Conservation (phyloP, 2,113 vertebrate species). For the Oryzias javanicus region DNA sequence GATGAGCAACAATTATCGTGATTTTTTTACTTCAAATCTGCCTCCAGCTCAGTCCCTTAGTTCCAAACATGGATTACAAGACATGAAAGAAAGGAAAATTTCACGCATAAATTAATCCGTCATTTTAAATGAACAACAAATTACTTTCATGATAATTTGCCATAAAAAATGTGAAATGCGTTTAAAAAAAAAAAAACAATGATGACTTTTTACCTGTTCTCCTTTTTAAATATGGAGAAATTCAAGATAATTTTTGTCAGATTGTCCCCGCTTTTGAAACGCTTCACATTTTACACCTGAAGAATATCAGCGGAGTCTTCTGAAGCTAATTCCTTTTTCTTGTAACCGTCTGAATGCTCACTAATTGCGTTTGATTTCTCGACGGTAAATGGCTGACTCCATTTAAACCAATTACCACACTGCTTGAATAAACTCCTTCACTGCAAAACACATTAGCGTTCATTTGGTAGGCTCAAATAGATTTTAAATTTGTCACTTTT, state of each 20-base stretch:
- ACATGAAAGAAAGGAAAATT: too few species aligned
- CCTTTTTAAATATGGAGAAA: background rate
- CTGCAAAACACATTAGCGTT: slow-evolving; percentile 15
- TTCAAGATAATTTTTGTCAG: background rate
- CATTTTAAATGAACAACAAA: too few species aligned
- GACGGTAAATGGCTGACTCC: slow-evolving; percentile 15
- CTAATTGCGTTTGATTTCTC: slow-evolving; percentile 26
- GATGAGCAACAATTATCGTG: too few species aligned
- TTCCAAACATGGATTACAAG: too few species aligned
- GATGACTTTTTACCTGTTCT: too few species aligned
- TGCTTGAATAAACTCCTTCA: slow-evolving; percentile 26
- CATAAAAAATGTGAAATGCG: too few species aligned
- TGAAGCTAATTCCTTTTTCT: slow-evolving; percentile 23
- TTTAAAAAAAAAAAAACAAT: too few species aligned
- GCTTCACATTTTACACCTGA: slow-evolving; percentile 11
- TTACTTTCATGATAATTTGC: too few species aligned
- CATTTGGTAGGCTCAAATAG: slow-evolving; percentile 13
- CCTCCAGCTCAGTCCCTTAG: too few species aligned
- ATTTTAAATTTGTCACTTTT: slow-evolving; percentile 23
- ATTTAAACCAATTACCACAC: slow-evolving; percentile 29
- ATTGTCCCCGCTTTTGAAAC: background rate
- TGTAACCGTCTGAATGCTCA: slow-evolving; percentile 8
- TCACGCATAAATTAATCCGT: too few species aligned
- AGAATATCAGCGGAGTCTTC: slow-evolving; percentile 19
- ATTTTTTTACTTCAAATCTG: too few species aligned